A percentile compares a stretch with the other conserved stretches of the same genome.
These are phyloP conservation scores for Cherax destructor DNA, from an alignment of 1,140 invertebrate species.

Conservation along the genomic window DNA sequence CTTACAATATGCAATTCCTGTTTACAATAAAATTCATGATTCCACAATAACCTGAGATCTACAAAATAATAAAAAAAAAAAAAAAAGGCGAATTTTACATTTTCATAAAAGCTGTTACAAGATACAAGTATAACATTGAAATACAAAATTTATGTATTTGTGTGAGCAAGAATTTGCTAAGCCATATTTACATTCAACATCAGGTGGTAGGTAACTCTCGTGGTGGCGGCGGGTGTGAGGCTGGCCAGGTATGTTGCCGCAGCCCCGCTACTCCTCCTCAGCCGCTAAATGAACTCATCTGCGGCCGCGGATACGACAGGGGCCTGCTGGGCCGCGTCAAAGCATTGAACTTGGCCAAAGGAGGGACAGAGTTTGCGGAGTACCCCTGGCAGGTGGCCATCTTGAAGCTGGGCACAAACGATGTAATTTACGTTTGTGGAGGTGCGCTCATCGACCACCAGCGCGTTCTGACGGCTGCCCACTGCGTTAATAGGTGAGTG, in stretches of 20 bases:
- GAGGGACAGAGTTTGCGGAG: slow-evolving; percentile 79
- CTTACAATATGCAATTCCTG: too few relatives aligned
- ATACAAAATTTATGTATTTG: too few relatives aligned
- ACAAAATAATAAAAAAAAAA: too few relatives aligned
- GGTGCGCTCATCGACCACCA: slow-evolving; percentile 88
- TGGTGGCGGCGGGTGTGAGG: slow-evolving; percentile 29
- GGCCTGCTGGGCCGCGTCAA: slow-evolving; percentile 63
- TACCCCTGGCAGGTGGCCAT: slow-evolving; percentile 95
- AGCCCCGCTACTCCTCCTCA: slow-evolving; percentile 10
- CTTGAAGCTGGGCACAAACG: slow-evolving; percentile 90
- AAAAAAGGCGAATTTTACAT: too few relatives aligned
- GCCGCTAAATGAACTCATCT: neutral
- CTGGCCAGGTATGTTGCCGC: slow-evolving; percentile 66
- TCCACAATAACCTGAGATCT: too few relatives aligned
- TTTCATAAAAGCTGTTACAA: too few relatives aligned
- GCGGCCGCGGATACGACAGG: slow-evolving; percentile 40
- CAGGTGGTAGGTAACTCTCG: slow-evolving; percentile 58
- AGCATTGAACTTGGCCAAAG: slow-evolving; percentile 66
- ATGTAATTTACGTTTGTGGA: slow-evolving; percentile 93
- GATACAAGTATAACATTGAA: too few relatives aligned
- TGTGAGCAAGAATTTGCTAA: too few relatives aligned
- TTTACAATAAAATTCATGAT: too few relatives aligned
- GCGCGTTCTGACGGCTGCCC: slow-evolving; percentile 91
- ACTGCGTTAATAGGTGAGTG: slow-evolving; percentile 91
- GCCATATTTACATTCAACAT: slow-evolving; percentile 26